A percentile compares a stretch with the other conserved stretches of the same genome.
Evolutionary conservation across 2,888 invertebrate genomes (phyloP).

Genomic region (Agelastica alni): DNA sequence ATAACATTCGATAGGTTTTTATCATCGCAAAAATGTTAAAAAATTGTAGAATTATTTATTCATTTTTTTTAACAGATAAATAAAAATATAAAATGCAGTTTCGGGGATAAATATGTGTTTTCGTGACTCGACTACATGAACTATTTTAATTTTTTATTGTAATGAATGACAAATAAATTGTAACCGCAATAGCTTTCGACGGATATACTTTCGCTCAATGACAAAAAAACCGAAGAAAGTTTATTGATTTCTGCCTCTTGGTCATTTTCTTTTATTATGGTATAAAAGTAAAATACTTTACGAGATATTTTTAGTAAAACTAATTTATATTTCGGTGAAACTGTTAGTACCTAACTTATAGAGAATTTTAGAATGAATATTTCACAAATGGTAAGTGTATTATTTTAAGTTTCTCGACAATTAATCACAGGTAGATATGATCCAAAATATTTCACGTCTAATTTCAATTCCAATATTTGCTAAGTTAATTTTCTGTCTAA

Average conservation of each 20-base stretch:
- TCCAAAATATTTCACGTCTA: too few relatives aligned
- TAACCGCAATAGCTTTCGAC: background rate
- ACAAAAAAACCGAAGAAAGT: constrained; percentile 10
- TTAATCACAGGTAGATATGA: too few relatives aligned
- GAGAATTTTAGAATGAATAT: constrained; percentile 7
- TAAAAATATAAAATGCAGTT: background rate
- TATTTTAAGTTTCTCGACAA: too few relatives aligned
- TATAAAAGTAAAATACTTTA: background rate
- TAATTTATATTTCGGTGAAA: background rate
- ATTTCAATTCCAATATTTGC: too few relatives aligned
- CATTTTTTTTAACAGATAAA: too few relatives aligned
- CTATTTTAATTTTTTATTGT: background rate
- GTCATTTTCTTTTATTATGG: constrained; percentile 5
- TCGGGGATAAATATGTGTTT: background rate
- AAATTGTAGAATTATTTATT: too few relatives aligned
- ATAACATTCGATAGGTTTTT: too few relatives aligned
- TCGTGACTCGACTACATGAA: background rate
- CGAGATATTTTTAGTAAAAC: background rate
- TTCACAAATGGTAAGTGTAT: constrained; percentile 2
- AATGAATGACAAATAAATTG: background rate
- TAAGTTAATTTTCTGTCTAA: too few relatives aligned
- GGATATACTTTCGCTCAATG: background rate
- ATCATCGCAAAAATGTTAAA: too few relatives aligned
- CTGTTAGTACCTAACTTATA: background rate
- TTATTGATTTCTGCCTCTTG: background rate